Evolutionary conservation across 1,140 invertebrate genomes (phyloP).

Genomic region (Antheraea pernyi): DNA sequence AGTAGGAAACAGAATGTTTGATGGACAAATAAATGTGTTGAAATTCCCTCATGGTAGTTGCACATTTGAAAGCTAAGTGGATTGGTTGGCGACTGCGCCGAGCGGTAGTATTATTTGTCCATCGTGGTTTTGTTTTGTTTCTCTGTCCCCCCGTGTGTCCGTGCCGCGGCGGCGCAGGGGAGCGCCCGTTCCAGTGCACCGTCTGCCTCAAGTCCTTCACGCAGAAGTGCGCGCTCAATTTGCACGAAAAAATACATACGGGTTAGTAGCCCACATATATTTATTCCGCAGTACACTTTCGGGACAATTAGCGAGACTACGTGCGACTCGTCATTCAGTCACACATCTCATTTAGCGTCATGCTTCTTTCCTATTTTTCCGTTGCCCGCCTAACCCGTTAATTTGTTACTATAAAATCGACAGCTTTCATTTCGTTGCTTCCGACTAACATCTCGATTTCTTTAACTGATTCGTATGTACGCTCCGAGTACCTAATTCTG

Average conservation of each 20-base stretch:
- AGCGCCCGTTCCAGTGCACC: slow-evolving; percentile 83
- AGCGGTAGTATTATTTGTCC: slow-evolving; percentile 74
- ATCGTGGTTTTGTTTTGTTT: slow-evolving; percentile 79
- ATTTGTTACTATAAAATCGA: slow-evolving; percentile 42
- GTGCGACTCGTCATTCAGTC: slow-evolving; percentile 56
- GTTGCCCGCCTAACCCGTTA: slow-evolving; percentile 75
- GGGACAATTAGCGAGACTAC: slow-evolving; percentile 57
- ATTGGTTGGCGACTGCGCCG: slow-evolving; percentile 21
- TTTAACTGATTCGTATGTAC: slow-evolving; percentile 59
- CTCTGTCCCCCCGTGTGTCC: slow-evolving; percentile 70
- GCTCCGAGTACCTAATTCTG: slow-evolving; percentile 64
- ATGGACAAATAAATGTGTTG: slow-evolving; percentile 72
- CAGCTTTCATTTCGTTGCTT: slow-evolving; percentile 75
- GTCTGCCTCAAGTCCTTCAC: slow-evolving; percentile 85
- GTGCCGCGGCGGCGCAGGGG: slow-evolving; percentile 77
- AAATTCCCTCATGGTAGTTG: slow-evolving; percentile 71
- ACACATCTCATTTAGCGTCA: slow-evolving; percentile 68
- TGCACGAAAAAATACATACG: slow-evolving; percentile 84
- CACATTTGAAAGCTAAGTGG: slow-evolving; percentile 11
- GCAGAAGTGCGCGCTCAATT: slow-evolving; percentile 83
- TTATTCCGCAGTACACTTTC: slow-evolving; percentile 55
- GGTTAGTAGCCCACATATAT: slow-evolving; percentile 80
- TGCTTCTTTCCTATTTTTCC: slow-evolving; percentile 72
- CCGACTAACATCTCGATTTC: slow-evolving; percentile 68
- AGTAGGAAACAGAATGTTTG: slow-evolving; percentile 65